Evolutionary conservation across 2,113 vertebrate species (phyloP).

Genomic region (Regulus satrapa): DNA sequence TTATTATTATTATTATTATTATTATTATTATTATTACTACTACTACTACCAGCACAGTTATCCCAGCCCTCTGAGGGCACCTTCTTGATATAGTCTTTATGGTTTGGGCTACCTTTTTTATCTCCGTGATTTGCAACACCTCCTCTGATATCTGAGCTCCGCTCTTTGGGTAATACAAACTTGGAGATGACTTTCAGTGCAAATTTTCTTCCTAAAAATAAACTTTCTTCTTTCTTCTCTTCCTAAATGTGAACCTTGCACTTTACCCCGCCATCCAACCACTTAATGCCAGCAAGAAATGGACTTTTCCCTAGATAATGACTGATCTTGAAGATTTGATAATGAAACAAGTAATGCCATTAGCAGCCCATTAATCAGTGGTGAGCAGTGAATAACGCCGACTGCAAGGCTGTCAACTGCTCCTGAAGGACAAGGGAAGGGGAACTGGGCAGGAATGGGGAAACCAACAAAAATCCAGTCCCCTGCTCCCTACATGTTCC

Average conservation of each 20-base stretch:
- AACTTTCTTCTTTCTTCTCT: not conserved
- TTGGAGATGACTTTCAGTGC: not conserved
- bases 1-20: not conserved
- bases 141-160: not conserved
- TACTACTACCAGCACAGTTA: not conserved
- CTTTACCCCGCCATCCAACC: not conserved
- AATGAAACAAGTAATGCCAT: constrained; percentile 23
- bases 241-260: not conserved
- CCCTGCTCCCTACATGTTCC: not conserved
- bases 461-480: not conserved
- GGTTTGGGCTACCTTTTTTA: not conserved
- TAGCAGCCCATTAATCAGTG: constrained; percentile 13
- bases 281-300: not conserved
- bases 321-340: not conserved
- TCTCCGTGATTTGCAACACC: not conserved
- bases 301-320: not conserved
- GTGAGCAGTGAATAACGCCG: not conserved
- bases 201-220: not conserved
- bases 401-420: not conserved
- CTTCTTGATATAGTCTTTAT: not conserved
- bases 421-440: not conserved
- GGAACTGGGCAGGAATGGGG: not conserved
- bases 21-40: not conserved
- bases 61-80: not conserved
- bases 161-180: not conserved